Evolutionary conservation across 2,113 vertebrate genomes (phyloP), one percentile per base, ranked within the genome.

Genomic region (Pteruthius melanotis): DNA sequence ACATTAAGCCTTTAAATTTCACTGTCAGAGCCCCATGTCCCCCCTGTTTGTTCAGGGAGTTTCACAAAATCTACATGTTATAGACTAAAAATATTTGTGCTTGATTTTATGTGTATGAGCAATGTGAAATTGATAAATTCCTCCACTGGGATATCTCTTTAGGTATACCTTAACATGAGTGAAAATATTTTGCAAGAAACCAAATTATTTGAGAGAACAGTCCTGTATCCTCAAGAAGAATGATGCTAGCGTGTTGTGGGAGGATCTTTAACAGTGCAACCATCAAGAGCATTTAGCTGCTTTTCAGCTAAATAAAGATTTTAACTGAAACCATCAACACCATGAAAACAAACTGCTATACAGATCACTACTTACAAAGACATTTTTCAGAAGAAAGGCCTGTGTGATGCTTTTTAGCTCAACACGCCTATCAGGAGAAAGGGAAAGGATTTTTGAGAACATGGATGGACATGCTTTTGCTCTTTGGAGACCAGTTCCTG

Each of bases 221-320:
- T 74, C 65, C n/a, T 59, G 23, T 33, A 68, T 71, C 20, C 45
- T 69, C 53, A 57, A 63, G 74, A 76, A 27, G 8, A 60, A 39
- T 69, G 39, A 68, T 66, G 24, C 11, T 66, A 66, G 33, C 52
- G 60, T 59, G 16, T 27, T 20, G 20, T 84, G 47, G 60, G 54
- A 90, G 53, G 66, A 59, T 91, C 84, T 60, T 90, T 61, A 75
- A 64, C 1, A 7, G 40, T 42, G 27, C 35, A 52, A 37, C 31
- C 0, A 0, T 54, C 47, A 56, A 75, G 47, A 59, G 33, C 21
- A 52, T 88, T 89, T 71, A 81, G 57, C 17, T 53, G n/a, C 15
- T 86, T 92, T 91, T 89, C 52, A 72, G 37, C 45, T 69, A 88
- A 90, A 91, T 56, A 64, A n/a, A 66, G 52, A 33, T 74, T 65